phyloP scores from a whole-genome alignment of 2,888 invertebrate genomes.

The Dolomedes plantarius region DNA sequence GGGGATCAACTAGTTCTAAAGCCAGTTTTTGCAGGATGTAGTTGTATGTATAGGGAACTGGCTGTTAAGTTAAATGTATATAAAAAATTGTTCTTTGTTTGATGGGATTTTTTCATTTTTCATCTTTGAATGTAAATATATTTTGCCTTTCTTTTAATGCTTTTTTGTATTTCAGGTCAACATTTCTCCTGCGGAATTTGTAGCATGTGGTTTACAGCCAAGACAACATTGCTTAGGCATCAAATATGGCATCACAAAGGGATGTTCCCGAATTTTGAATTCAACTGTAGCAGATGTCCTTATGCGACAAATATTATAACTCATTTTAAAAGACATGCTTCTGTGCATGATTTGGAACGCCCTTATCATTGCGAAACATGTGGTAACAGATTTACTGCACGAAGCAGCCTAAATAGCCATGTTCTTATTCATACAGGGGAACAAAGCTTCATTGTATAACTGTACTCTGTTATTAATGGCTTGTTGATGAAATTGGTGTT shows the following conservation, averaged over 20 bases:
- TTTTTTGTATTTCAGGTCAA: no score
- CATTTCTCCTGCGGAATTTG: conserved; percentile 37
- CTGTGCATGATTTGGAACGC: conserved; percentile 32
- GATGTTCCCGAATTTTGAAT: conserved; percentile 5
- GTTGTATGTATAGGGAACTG: no score
- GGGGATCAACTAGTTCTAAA: no score
- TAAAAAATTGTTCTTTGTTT: no score
- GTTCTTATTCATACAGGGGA: conserved; percentile 47
- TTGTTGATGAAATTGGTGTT: no score
- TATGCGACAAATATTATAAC: conserved; percentile 55
- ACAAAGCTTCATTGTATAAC: no score
- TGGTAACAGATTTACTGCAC: conserved; percentile 56
- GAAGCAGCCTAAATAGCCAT: conserved; percentile 34
- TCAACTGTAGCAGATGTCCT: conserved; percentile 38
- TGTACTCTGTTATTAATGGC: no score
- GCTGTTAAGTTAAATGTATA: no score
- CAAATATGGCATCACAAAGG: conserved; percentile 51
- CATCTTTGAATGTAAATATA: no score
- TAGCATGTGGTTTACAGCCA: conserved; percentile 37
- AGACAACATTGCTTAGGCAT: conserved; percentile 39
- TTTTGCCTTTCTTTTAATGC: no score
- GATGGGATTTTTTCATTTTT: no score
- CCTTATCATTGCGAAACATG: conserved; percentile 34
- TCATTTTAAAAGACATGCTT: conserved; percentile 38
- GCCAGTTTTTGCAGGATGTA: no score